These are phyloP conservation scores for Xylota sylvarum DNA, from an alignment of 2,888 invertebrate species.

Conservation along the genomic window DNA sequence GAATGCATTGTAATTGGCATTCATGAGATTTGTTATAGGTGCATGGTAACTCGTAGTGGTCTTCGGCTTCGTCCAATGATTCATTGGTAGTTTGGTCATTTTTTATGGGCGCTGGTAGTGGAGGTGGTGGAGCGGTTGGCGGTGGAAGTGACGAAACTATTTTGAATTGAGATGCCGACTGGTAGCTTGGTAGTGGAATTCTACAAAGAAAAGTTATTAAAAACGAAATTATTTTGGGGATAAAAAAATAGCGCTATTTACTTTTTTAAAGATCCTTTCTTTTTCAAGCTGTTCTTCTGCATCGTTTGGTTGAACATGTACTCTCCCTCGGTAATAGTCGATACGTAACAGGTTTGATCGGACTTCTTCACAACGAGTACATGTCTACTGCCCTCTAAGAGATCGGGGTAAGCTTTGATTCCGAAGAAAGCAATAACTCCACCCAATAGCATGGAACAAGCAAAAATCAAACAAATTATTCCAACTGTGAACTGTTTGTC, in stretches of 20 bases:
- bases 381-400: constrained; percentile 82
- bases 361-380: constrained; percentile 81
- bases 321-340: constrained; percentile 80
- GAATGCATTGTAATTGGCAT: constrained; percentile 70
- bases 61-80: constrained; percentile 31
- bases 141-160: constrained; percentile 39
- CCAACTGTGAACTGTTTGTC: constrained; percentile 81
- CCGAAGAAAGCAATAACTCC: constrained; percentile 81
- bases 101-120: background rate
- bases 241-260: constrained; percentile 1
- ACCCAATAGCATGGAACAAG: constrained; percentile 80
- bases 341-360: constrained; percentile 79
- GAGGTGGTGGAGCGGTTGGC: constrained; percentile 10
- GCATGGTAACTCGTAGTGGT: constrained; percentile 62
- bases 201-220: constrained; percentile 53
- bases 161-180: constrained; percentile 33
- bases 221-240: background rate
- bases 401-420: constrained; percentile 81
- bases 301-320: constrained; percentile 64
- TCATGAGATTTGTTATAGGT: constrained; percentile 69
- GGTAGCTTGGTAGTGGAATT: constrained; percentile 43
- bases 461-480: constrained; percentile 80
- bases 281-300: constrained; percentile 56
- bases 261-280: constrained; percentile 67
- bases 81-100: background rate